phyloP scores from a whole-genome alignment of 1,140 invertebrate species.

The Antheraea mylitta region DNA sequence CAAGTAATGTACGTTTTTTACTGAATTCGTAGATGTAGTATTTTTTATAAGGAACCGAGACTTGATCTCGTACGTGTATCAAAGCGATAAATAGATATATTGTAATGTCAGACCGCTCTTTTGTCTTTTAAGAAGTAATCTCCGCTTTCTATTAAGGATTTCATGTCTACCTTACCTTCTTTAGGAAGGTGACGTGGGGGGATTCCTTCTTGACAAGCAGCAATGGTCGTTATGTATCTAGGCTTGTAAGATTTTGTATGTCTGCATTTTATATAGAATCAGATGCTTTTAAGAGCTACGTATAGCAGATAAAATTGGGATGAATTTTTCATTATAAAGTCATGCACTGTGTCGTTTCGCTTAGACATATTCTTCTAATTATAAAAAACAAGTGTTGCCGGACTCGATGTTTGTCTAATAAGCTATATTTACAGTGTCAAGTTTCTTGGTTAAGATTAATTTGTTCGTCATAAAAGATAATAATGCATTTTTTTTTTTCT shows the following conservation, averaged over 20 bases:
- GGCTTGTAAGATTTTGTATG: conserved; percentile 54
- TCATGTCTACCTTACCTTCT: conserved; percentile 10
- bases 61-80: conserved; percentile 67
- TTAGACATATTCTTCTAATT: neutral
- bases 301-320: neutral
- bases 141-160: conserved; percentile 19
- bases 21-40: conserved; percentile 73
- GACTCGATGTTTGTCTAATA: neutral
- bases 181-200: conserved; percentile 17
- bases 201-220: conserved; percentile 51
- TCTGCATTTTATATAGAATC: conserved; percentile 55
- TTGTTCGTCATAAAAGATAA: conserved; percentile 4
- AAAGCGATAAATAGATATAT: conserved; percentile 72
- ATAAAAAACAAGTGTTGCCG: too few species aligned
- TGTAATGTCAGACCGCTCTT: conserved; percentile 48
- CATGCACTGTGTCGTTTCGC: conserved; percentile 7
- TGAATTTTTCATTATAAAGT: neutral
- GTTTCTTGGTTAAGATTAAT: conserved; percentile 4
- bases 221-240: conserved; percentile 55
- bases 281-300: conserved; percentile 42
- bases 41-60: conserved; percentile 72
- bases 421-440: neutral
- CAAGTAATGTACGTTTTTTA: conserved; percentile 73
- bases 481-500: conserved; percentile 31
- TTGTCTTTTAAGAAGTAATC: conserved; percentile 51